Evolutionary conservation across 2,113 vertebrate genomes (phyloP).

Genomic region (Poicephalus meyeri): DNA sequence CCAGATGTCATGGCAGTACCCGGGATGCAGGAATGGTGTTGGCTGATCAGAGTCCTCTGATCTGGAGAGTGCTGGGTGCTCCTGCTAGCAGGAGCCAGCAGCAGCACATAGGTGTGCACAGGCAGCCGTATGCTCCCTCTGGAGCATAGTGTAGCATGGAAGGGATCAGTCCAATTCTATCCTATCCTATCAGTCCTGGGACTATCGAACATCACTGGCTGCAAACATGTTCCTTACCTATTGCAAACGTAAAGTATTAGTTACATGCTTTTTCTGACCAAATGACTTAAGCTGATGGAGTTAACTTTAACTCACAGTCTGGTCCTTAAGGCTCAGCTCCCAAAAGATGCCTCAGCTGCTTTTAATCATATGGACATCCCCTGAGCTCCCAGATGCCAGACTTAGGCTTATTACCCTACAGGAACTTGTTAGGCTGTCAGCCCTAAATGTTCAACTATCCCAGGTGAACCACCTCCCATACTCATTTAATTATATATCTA

Average conservation of each 20-base stretch:
- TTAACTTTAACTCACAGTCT: background rate
- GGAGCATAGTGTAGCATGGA: background rate
- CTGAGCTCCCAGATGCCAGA: conserved; percentile 26
- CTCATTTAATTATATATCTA: background rate
- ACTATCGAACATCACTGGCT: background rate
- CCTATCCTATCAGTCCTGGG: background rate
- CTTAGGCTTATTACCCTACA: background rate
- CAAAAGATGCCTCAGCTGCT: conserved; percentile 14
- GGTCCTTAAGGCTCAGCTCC: background rate
- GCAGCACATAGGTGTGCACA: accelerated
- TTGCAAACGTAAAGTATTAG: accelerated
- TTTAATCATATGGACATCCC: background rate
- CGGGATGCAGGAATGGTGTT: background rate
- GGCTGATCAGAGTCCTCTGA: accelerated
- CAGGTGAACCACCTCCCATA: conserved; percentile 30
- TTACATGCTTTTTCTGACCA: background rate
- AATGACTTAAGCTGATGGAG: background rate
- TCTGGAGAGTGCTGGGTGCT: background rate
- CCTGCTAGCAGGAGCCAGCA: background rate
- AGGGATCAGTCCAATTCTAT: background rate
- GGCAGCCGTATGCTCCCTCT: background rate
- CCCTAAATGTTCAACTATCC: background rate
- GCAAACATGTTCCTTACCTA: accelerated
- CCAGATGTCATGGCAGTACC: background rate
- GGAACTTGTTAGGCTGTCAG: conserved; percentile 48